These are phyloP conservation scores for Poeciliopsis turneri DNA, from an alignment of 2,797 vertebrate species.

Conservation along the genomic window DNA sequence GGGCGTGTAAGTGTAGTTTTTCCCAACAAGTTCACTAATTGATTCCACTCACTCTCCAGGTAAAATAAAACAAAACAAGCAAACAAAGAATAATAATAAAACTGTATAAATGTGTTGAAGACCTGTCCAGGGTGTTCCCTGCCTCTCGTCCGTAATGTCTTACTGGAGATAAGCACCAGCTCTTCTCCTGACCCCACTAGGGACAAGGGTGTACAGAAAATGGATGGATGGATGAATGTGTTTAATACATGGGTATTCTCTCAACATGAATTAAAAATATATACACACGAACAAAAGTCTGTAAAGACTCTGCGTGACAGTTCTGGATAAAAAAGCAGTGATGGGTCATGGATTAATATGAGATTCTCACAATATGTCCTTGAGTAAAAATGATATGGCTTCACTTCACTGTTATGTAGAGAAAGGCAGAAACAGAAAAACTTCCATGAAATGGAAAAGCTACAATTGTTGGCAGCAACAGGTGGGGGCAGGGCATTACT, in stretches of 20 bases:
- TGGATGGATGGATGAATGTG: not conserved
- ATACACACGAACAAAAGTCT: not conserved
- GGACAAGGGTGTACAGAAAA: too few relatives aligned
- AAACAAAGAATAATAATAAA: not conserved
- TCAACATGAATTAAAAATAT: not conserved
- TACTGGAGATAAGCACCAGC: too few relatives aligned
- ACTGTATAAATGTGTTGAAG: not conserved
- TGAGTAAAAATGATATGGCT: not conserved
- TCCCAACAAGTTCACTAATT: not conserved
- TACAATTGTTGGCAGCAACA: not conserved
- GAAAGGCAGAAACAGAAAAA: not conserved
- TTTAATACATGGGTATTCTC: not conserved
- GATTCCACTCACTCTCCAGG: not conserved
- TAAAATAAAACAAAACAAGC: not conserved
- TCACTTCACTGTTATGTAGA: not conserved
- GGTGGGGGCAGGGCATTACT: not conserved
- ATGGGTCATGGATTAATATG: not conserved
- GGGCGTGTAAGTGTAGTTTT: not conserved
- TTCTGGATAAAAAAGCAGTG: not conserved
- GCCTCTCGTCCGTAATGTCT: too few relatives aligned
- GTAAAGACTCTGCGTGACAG: not conserved
- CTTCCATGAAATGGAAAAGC: not conserved
- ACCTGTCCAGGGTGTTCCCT: too few relatives aligned
- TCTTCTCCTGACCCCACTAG: too few relatives aligned
- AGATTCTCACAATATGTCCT: not conserved